phyloP scores from a whole-genome alignment of 1,140 invertebrate genomes.

The Halictus rubicundus region DNA sequence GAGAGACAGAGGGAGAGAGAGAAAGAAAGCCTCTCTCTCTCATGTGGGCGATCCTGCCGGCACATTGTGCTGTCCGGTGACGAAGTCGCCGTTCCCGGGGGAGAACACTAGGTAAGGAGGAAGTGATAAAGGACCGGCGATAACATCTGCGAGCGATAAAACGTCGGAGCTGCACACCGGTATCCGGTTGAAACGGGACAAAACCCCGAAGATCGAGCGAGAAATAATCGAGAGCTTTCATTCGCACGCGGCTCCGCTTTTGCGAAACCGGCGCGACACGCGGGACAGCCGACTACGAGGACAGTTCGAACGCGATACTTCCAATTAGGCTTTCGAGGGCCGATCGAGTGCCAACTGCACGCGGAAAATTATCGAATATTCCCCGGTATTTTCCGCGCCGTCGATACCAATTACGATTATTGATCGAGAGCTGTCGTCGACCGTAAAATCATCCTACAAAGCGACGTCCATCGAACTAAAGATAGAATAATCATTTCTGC shows the following conservation, averaged over 20 bases:
- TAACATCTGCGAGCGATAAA: constrained; percentile 20
- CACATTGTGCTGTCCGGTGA: constrained; percentile 56
- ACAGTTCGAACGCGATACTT: constrained; percentile 27
- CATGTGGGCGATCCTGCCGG: constrained; percentile 59
- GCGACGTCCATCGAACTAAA: not conserved
- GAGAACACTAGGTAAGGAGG: not conserved
- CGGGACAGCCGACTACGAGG: not conserved
- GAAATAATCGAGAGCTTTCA: constrained; percentile 6
- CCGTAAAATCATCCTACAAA: not conserved
- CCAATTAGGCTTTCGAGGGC: constrained; percentile 13
- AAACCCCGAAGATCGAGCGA: constrained; percentile 1
- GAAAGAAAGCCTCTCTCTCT: constrained; percentile 16
- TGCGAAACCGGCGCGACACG: not conserved
- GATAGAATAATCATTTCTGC: not conserved
- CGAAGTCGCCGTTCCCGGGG: constrained; percentile 8
- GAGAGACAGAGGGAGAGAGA: constrained; percentile 29
- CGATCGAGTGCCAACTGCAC: constrained; percentile 2
- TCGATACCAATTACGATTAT: constrained; percentile 42
- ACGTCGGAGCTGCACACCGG: not conserved
- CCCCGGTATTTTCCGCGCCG: constrained; percentile 27
- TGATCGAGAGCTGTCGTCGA: constrained; percentile 29
- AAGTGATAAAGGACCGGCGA: constrained; percentile 7
- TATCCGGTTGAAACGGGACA: not conserved
- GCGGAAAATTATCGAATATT: constrained; percentile 37
- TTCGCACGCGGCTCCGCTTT: constrained; percentile 8